Evolutionary conservation across 2,797 vertebrate genomes (phyloP), one percentile per base, ranked within the genome.

Genomic region (Champsocephalus gunnari): DNA sequence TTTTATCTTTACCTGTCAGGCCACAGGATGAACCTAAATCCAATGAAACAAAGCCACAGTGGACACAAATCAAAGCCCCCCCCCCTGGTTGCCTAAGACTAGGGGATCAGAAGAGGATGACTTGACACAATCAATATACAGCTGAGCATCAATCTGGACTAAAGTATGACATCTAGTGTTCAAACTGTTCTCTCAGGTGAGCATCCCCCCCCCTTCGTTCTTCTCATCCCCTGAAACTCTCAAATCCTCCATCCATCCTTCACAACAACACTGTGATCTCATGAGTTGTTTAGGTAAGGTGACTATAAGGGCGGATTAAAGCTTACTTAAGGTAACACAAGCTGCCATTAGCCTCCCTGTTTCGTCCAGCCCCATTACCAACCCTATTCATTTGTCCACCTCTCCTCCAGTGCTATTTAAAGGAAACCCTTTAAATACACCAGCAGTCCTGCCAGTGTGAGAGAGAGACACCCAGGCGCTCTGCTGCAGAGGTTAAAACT

Each of bases 351-450:
- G 77, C 75, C 49, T 83, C 75, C 72, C 14, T 41, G 2, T 50
- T n/a, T 14, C 72, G 55, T 16, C 66, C 81, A 17, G 51, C 50
- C 70, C 81, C 45, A n/a, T 64, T 76, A 76, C 77, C 24, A 59
- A 44, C 72, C 70, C 62, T 67, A 77, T 79, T 73, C 48, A 58
- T 71, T 60, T 64, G 63, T 71, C 84, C 71, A 81, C 28, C 77
- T 82, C 69, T 80, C 71, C 74, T 79, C 60, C 59, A 50, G 45
- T 49, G 85, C 92, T 93, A 93, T 94, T 92, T 94, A 90, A 91
- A 92, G 91, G 72, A 75, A 85, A 84, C 3, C 59, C 91, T 90
- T 86, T 81, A 89, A 92, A 90, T 89, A 89, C 79, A 81, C 43
- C 62, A 59, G 60, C 67, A 61, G 82, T 43, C 64, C 51, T 80